These are phyloP conservation scores for Gallinago stenura DNA, from an alignment of 2,797 vertebrate genomes.

Conservation along the genomic window DNA sequence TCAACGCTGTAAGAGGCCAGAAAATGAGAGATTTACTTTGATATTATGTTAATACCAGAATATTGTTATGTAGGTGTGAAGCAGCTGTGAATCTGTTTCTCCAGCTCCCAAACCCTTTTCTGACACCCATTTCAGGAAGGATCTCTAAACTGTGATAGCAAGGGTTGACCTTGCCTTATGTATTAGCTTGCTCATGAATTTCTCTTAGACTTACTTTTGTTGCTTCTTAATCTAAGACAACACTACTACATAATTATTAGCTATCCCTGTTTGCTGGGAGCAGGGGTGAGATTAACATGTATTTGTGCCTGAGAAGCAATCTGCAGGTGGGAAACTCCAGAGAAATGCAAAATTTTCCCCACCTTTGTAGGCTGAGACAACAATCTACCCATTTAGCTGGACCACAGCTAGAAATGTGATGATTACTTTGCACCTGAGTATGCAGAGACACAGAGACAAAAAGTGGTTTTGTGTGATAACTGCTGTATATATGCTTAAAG, in stretches of 20 bases:
- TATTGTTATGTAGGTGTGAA: neutral
- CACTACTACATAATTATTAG: neutral
- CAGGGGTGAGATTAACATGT: neutral
- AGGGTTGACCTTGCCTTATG: neutral
- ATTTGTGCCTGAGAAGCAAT: neutral
- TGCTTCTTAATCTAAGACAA: neutral
- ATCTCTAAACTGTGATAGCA: neutral
- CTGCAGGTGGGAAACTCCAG: neutral
- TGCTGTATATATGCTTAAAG: conserved; percentile 21
- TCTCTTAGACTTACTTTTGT: neutral
- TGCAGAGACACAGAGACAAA: neutral
- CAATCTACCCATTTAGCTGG: neutral
- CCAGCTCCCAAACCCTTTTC: neutral
- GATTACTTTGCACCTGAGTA: neutral
- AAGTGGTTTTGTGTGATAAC: neutral
- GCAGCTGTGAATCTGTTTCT: neutral
- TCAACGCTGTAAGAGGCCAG: neutral
- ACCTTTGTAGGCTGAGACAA: neutral
- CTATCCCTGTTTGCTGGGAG: neutral
- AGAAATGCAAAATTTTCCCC: neutral
- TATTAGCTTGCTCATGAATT: neutral
- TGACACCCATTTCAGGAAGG: neutral
- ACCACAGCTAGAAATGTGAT: neutral
- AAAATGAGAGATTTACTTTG: neutral
- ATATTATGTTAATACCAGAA: neutral